Evolutionary conservation across 2,888 invertebrate genomes (phyloP).

Genomic region (Xanthia togata): DNA sequence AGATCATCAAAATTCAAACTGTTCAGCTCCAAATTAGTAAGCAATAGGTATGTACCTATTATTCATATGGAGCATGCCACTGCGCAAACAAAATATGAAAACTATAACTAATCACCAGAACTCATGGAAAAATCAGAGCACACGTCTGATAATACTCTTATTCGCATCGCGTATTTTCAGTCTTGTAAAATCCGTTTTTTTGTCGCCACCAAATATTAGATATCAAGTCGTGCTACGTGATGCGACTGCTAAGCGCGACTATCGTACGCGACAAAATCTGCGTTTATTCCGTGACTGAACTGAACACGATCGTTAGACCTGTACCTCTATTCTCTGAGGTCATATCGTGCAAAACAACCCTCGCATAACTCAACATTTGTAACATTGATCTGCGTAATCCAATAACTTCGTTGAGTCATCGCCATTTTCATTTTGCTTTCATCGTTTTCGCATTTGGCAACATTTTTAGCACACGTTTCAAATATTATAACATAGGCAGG

Average conservation of each 20-base stretch:
- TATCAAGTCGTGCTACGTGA: slow-evolving; percentile 78
- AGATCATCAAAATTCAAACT: neutral
- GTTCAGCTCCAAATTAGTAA: neutral
- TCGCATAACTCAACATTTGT: slow-evolving; percentile 45
- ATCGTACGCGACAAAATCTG: slow-evolving; percentile 68
- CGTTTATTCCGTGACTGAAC: slow-evolving; percentile 66
- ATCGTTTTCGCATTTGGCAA: slow-evolving; percentile 40
- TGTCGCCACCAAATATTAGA: slow-evolving; percentile 77
- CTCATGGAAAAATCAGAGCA: slow-evolving; percentile 14
- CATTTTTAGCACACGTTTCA: slow-evolving; percentile 39
- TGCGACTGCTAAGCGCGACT: slow-evolving; percentile 65
- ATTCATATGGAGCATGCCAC: neutral
- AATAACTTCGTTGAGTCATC: slow-evolving; percentile 37
- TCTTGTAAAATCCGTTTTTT: slow-evolving; percentile 76
- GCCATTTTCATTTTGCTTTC: slow-evolving; percentile 43
- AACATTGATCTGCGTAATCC: slow-evolving; percentile 41
- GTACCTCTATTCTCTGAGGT: slow-evolving; percentile 60
- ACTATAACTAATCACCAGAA: slow-evolving; percentile 14
- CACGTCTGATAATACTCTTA: slow-evolving; percentile 27
- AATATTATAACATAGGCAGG: slow-evolving; percentile 37
- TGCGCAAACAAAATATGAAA: neutral
- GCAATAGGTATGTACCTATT: too few species aligned
- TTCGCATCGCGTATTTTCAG: slow-evolving; percentile 66
- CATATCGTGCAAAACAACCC: slow-evolving; percentile 51
- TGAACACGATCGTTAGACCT: slow-evolving; percentile 59